Evolutionary conservation across 1,140 invertebrate species (phyloP), one percentile per base, ranked within the genome.

Genomic region (Drosophila sechellia): DNA sequence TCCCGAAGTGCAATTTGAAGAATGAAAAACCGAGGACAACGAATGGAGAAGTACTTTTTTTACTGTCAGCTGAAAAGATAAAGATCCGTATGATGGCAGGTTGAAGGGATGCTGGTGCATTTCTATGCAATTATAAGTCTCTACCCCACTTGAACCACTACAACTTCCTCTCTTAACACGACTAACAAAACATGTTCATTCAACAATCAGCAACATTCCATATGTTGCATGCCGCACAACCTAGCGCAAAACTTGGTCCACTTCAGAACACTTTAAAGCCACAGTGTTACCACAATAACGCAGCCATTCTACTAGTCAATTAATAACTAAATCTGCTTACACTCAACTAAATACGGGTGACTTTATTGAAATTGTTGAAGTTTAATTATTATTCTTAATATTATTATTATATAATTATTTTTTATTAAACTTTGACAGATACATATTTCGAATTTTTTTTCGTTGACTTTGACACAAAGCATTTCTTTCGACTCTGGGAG

Each of bases 131-230:
- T 69, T 69, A 70, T 69, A 70, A 56, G 49, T 15, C 50, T 31
- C n/a, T 45, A 11, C 25, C 17, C 42, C 40, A 55, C 40, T 65
- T 61, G 5, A 25, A 22, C 2, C 12, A 22, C 43, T 20, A 20
- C 20, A 15, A 12, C 5, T n/a, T 15, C 13, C 11, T 25, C 13
- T 25, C 25, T 10, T 31, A 50, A 40, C 43, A 42, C 20, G 13
- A 42, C 35, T 34, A 69, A 69, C 64, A 56, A 49, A 70, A 56
- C 64, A 70, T 70, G 35, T 70, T 70, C 65, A 42, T 70, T 70
- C 42, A 70, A 69, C 42, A 70, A 56, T 70, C 66, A 69, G 34
- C 60, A 66, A 52, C 64, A 66, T 68, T 68, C 46, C 64, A 65
- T 65, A 53, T 66, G 64, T 66, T 65, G 60, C 64, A 66, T 53